A percentile compares a stretch with the other conserved stretches of the same genome.
Conservation (phyloP, 2,888 invertebrate species). For the Sesia apiformis region DNA sequence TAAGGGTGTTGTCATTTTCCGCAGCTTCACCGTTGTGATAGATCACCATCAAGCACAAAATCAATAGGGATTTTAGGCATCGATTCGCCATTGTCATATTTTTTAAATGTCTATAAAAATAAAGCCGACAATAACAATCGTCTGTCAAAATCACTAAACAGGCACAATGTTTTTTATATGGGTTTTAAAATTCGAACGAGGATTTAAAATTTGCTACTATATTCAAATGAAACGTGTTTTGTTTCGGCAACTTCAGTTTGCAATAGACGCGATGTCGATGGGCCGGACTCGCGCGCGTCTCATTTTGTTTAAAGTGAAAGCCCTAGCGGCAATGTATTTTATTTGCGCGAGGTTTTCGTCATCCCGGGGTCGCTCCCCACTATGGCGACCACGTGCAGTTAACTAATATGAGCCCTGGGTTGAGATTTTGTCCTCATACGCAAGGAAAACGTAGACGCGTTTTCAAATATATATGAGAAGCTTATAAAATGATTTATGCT, state of each 20-base stretch:
- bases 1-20: constrained; percentile 36
- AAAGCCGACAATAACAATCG: no score
- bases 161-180: constrained; percentile 1
- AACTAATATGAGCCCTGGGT: no score
- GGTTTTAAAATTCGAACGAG: constrained; percentile 25
- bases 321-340: constrained; percentile 56
- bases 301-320: constrained; percentile 70
- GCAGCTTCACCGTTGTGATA: constrained; percentile 50
- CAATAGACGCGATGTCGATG: constrained; percentile 38
- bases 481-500: no score
- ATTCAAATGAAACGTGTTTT: constrained; percentile 32
- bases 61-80: constrained; percentile 41
- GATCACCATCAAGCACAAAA: constrained; percentile 47
- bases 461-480: neutral
- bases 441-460: constrained; percentile 7
- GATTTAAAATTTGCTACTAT: neutral
- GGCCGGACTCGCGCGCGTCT: constrained; percentile 42
- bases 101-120: neutral
- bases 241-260: constrained; percentile 38
- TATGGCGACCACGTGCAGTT: constrained; percentile 26
- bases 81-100: constrained; percentile 44
- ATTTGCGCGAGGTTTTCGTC: constrained; percentile 64
- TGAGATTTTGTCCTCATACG: no score
- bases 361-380: constrained; percentile 57
- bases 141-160: no score